Conservation (phyloP, 2,888 invertebrate genomes). For the Macropis europaea region DNA sequence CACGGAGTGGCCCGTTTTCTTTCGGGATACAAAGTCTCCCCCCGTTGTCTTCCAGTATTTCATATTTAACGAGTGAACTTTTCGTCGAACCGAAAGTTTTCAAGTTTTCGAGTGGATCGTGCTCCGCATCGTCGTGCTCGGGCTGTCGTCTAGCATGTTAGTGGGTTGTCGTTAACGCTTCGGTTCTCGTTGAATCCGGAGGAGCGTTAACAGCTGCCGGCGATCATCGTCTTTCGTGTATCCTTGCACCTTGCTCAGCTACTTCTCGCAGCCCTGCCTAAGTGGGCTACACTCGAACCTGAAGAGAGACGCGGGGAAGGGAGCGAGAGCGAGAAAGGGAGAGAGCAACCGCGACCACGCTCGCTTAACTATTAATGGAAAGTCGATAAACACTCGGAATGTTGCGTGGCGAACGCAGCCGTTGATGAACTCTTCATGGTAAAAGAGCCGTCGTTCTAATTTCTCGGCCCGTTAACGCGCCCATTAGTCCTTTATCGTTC, state of each 20-base stretch:
- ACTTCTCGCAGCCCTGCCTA: slow-evolving; percentile 36
- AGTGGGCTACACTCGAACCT: slow-evolving; percentile 45
- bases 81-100: slow-evolving; percentile 55
- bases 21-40: slow-evolving; percentile 5
- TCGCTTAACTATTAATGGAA: slow-evolving; percentile 28
- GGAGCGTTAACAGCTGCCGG: slow-evolving; percentile 57
- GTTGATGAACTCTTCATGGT: slow-evolving; percentile 21
- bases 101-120: slow-evolving; percentile 37
- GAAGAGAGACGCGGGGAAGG: background rate
- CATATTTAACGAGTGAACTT: slow-evolving; percentile 52
- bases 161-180: slow-evolving; percentile 48
- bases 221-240: slow-evolving; percentile 56
- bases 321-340: too few relatives aligned
- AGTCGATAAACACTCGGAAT: slow-evolving; percentile 33
- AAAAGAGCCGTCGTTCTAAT: background rate
- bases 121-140: slow-evolving; percentile 3
- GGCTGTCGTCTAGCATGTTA: slow-evolving; percentile 24
- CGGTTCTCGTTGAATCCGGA: slow-evolving; percentile 41
- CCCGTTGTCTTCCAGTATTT: slow-evolving; percentile 35
- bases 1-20: slow-evolving; percentile 4
- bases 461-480: background rate
- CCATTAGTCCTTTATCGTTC: too few relatives aligned
- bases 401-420: slow-evolving; percentile 21
- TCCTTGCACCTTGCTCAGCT: slow-evolving; percentile 51
- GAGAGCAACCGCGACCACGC: slow-evolving; percentile 1